These are phyloP conservation scores for Pseudomyrmex pallidus DNA, from an alignment of 1,140 invertebrate genomes.

Conservation along the genomic window DNA sequence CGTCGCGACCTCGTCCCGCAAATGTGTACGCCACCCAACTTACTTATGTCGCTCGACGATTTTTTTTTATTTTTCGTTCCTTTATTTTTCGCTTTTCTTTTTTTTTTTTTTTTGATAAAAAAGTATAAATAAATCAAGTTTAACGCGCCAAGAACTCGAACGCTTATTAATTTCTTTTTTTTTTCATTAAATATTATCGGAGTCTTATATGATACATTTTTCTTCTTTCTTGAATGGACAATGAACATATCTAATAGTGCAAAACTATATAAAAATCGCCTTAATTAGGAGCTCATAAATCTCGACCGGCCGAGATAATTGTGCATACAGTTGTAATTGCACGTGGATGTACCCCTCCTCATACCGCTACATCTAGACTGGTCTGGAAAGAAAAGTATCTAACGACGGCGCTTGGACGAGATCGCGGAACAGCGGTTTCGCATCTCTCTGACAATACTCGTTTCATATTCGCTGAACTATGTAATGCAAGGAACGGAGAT, in stretches of 20 bases:
- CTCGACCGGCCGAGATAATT: neutral
- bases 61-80: neutral
- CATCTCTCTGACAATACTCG: slow-evolving; percentile 77
- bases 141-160: neutral
- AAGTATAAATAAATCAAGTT: too few species aligned
- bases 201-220: neutral
- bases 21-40: slow-evolving; percentile 52
- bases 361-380: neutral
- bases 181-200: too few species aligned
- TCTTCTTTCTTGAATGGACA: neutral
- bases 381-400: slow-evolving; percentile 14
- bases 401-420: slow-evolving; percentile 25
- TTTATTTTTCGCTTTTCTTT: neutral
- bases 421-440: slow-evolving; percentile 55
- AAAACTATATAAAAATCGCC: neutral
- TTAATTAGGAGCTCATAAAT: neutral
- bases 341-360: too few species aligned
- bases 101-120: neutral
- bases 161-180: neutral
- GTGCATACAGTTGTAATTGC: neutral
- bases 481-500: slow-evolving; percentile 80
- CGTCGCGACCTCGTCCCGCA: slow-evolving; percentile 68
- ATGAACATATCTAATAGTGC: too few species aligned
- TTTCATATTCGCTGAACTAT: slow-evolving; percentile 80
- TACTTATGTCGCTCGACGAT: too few species aligned